Percentiles rank a stretch among this genome's conserved stretches.
phyloP scores from a whole-genome alignment of 2,797 vertebrate species.

The Natrix natrix region DNA sequence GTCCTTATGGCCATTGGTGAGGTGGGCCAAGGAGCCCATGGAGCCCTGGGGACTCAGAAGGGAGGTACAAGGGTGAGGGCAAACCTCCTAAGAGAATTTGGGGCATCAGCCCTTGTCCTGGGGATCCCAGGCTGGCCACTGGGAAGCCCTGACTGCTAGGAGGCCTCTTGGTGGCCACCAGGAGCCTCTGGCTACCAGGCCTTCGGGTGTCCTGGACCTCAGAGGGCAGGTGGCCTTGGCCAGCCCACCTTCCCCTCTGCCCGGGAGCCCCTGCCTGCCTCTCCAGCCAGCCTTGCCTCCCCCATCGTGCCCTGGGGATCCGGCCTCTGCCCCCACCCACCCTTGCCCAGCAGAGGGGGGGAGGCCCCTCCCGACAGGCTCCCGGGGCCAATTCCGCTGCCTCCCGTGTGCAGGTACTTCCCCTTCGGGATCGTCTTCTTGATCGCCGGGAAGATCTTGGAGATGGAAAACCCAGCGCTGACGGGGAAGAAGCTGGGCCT shows the following conservation, averaged over 20 bases:
- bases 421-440: slow-evolving; percentile 89
- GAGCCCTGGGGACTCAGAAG: neutral
- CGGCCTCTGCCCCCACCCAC: neutral
- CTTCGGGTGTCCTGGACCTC: neutral
- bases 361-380: too few species aligned
- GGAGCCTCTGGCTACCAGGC: neutral
- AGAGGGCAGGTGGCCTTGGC: neutral
- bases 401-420: slow-evolving; percentile 79
- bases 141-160: neutral
- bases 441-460: slow-evolving; percentile 88
- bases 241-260: neutral
- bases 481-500: slow-evolving; percentile 85
- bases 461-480: slow-evolving; percentile 84
- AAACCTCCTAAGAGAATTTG: neutral
- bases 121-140: neutral
- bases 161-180: neutral
- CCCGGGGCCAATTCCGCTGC: too few species aligned
- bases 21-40: neutral
- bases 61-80: neutral
- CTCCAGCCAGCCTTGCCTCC: neutral
- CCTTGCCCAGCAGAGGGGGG: neutral
- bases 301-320: neutral
- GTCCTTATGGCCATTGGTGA: neutral
- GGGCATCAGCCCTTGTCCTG: neutral
- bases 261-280: neutral